Conservation (phyloP, 2,797 vertebrate species). For the Premnoplex brunnescens region DNA sequence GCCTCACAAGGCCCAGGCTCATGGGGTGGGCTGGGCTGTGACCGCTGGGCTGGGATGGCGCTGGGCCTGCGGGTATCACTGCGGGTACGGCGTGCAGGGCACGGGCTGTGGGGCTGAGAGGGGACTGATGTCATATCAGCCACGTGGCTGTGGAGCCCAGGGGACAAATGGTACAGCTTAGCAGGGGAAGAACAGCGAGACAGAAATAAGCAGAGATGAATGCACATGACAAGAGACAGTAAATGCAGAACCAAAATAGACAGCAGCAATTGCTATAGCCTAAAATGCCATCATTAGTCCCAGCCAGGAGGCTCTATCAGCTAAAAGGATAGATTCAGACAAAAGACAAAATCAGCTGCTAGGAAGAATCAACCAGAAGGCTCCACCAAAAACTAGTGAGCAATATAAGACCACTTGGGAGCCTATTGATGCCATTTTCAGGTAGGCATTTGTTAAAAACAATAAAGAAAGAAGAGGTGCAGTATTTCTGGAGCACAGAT, state of each 20-base stretch:
- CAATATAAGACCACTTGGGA: neutral
- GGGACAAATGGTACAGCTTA: neutral
- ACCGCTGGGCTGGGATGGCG: neutral
- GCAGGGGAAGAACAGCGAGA: neutral
- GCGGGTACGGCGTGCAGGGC: neutral
- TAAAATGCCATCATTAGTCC: neutral
- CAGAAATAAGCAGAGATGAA: neutral
- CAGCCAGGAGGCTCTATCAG: neutral
- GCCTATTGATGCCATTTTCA: neutral
- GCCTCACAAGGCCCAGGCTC: neutral
- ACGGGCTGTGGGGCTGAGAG: neutral
- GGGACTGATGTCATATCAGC: neutral
- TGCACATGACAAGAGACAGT: neutral
- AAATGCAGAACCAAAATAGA: constrained; percentile 22
- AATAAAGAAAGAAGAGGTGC: neutral
- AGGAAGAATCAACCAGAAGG: neutral
- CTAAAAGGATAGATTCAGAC: neutral
- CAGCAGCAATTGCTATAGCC: neutral
- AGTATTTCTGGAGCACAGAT: neutral
- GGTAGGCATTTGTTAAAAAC: neutral
- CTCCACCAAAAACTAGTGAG: neutral
- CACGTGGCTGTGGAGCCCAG: neutral
- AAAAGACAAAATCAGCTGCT: neutral
- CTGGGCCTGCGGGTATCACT: neutral
- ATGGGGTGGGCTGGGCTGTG: neutral